Base-by-base conservation (phyloP, 2,888 invertebrate genomes). In the Oeneis ivallda region DNA sequence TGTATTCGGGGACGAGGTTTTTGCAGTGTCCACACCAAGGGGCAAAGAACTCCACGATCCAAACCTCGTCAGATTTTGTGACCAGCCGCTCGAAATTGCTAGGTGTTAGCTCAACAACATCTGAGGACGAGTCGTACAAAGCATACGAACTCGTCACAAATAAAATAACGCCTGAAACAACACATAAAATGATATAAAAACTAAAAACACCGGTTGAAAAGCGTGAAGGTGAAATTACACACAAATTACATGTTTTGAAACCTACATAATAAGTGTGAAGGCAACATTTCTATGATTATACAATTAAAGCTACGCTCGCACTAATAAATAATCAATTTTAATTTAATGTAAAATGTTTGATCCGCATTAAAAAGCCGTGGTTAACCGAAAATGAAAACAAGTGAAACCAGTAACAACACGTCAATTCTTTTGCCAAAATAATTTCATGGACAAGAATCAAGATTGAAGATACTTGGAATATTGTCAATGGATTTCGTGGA, bases 11-110 rank as follows among this genome's bases (percentile, higher is more conserved):
- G 52, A 96, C 97, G 52, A 99, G 92, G 69, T 93, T 94, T 84
- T 98, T 95, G 86, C 99, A 97, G 80, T 97, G 97, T 11, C 97
- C 97, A 85, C 97, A 99, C 99, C 99, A 99, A 0, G 98, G 98
- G 0, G 99, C 99, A 85, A 94, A 98, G 87, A 98, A 98, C 81
- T 99, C 99, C 0, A 99, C 97, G 66, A 99, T 89, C 99, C 99
- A 99, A 32, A 99, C 91, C 74, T 95, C 94, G 83, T 98, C 96
- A 71, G 97, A 94, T 72, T 96, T 94, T 56, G 95, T 86, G 5
- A 99, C 98, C 75, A 95, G 89, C 72, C 93, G 94, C 76, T 98
- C 95, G 83, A 99, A 99, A 92, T 98, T 99, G 58, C 92, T 92
- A 0, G 96, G 94, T n/a, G 95, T 98, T 69, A 99, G 90, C 65